phyloP scores from a whole-genome alignment of 2,113 vertebrate genomes.

The Rhinoderma darwinii region DNA sequence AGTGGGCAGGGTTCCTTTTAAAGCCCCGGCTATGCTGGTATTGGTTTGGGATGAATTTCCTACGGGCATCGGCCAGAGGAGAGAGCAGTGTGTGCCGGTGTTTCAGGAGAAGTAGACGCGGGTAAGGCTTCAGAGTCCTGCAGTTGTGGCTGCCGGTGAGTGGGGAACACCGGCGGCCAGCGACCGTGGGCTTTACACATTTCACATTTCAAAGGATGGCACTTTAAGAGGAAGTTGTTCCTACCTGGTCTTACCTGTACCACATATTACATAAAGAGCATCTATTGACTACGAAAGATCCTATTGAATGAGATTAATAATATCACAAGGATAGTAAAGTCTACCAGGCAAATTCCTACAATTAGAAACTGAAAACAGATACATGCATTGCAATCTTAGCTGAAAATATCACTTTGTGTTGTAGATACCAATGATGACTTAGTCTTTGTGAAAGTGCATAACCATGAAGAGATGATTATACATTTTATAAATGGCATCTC shows the following conservation, averaged over 20 bases:
- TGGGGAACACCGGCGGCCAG: no score
- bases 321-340: not conserved
- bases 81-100: no score
- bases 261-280: not conserved
- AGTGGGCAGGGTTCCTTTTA: no score
- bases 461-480: constrained; percentile 17
- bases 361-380: constrained; percentile 12
- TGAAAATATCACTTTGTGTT: not conserved
- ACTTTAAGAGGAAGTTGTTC: not conserved
- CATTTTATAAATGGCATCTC: not conserved
- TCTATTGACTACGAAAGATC: not conserved
- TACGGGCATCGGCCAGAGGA: no score
- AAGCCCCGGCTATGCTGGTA: no score
- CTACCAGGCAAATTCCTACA: not conserved
- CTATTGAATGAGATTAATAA: not conserved
- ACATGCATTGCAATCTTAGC: constrained; percentile 3
- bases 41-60: no score
- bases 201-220: not conserved
- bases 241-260: not conserved
- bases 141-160: no score
- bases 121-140: no score
- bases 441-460: constrained; percentile 15
- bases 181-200: no score
- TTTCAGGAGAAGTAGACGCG: no score
- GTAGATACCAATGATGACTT: not conserved